Evolutionary conservation across 2,113 vertebrate genomes (phyloP).

Genomic region (Phylloscopus trochiloides): DNA sequence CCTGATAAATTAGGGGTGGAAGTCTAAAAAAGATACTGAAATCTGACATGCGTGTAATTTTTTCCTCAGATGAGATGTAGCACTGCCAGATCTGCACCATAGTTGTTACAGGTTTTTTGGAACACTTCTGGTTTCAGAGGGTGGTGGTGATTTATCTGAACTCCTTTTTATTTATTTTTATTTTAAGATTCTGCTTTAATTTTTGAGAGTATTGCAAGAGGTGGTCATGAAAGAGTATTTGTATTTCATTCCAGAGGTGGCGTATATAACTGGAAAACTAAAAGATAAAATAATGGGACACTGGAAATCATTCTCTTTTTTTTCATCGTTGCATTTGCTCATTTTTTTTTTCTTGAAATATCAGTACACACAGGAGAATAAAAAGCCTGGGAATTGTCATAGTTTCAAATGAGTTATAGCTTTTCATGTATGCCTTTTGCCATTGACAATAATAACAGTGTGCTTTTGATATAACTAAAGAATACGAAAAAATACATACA

Average conservation of each 20-base stretch:
- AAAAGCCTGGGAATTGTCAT: neutral
- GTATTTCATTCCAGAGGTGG: neutral
- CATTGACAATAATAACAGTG: neutral
- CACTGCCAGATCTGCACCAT: neutral
- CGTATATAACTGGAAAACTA: neutral
- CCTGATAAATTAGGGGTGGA: neutral
- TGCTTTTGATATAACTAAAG: neutral
- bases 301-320: neutral
- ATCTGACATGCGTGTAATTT: neutral
- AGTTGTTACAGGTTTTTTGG: neutral
- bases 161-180: neutral
- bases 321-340: neutral
- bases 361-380: neutral
- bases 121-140: neutral
- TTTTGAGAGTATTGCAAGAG: neutral
- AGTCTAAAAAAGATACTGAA: neutral
- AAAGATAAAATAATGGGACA: neutral
- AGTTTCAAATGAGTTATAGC: neutral
- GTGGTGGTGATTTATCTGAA: neutral
- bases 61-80: neutral
- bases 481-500: constrained; percentile 4
- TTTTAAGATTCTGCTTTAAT: neutral
- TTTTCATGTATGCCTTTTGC: neutral
- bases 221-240: neutral
- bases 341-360: neutral